These are phyloP conservation scores for Agriopis leucophaearia DNA, from an alignment of 2,888 invertebrate species.

Conservation along the genomic window DNA sequence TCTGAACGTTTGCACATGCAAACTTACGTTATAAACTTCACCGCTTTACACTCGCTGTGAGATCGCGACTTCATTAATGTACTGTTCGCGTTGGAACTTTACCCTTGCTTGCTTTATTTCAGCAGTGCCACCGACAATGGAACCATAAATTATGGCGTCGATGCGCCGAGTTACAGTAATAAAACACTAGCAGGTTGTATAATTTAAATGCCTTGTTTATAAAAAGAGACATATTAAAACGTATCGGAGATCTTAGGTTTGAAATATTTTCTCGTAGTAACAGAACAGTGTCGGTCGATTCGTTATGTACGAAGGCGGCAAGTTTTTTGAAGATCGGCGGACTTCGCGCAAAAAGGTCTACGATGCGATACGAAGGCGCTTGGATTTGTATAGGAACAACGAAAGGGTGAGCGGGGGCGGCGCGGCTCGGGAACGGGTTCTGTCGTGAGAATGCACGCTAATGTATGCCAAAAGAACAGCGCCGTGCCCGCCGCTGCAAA, in stretches of 20 bases:
- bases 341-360: slow-evolving; percentile 68
- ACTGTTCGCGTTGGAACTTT: slow-evolving; percentile 49
- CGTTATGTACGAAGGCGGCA: slow-evolving; percentile 64
- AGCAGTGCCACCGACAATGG: slow-evolving; percentile 54
- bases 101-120: slow-evolving; percentile 41
- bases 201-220: slow-evolving; percentile 47
- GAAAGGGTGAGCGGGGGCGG: slow-evolving; percentile 60
- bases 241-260: slow-evolving; percentile 46
- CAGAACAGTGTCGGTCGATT: slow-evolving; percentile 57
- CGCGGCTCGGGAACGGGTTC: slow-evolving; percentile 69
- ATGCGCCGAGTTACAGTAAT: slow-evolving; percentile 52
- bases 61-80: slow-evolving; percentile 57
- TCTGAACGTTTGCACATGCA: slow-evolving; percentile 67
- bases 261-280: slow-evolving; percentile 50
- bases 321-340: slow-evolving; percentile 67
- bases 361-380: slow-evolving; percentile 70
- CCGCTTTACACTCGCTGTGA: slow-evolving; percentile 47
- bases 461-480: slow-evolving; percentile 71
- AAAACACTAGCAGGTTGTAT: slow-evolving; percentile 52
- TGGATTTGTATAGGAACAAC: slow-evolving; percentile 76
- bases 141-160: slow-evolving; percentile 58
- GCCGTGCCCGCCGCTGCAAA: slow-evolving; percentile 52
- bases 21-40: slow-evolving; percentile 58
- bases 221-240: slow-evolving; percentile 41
- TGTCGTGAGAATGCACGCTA: slow-evolving; percentile 74